phyloP scores from a whole-genome alignment of 1,140 invertebrate genomes.

The Eurosta solidaginis region DNA sequence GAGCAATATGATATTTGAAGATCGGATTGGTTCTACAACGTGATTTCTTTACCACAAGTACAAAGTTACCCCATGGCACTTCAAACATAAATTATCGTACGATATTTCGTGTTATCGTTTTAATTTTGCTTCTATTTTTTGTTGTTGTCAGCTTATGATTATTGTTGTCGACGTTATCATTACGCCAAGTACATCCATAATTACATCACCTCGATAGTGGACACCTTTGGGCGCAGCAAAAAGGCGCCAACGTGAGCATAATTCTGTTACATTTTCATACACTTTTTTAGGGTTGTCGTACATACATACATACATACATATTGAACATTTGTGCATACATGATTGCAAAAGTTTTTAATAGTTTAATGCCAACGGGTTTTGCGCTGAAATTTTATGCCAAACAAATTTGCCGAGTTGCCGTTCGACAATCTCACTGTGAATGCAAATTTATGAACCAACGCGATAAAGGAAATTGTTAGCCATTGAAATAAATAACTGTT shows the following conservation, averaged over 20 bases:
- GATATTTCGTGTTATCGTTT: not conserved
- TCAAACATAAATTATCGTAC: not conserved
- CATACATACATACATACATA: not conserved
- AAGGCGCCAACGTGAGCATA: not conserved
- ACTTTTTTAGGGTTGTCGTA: no score
- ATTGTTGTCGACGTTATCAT: conserved; percentile 1
- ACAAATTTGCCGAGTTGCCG: not conserved
- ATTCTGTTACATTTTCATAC: not conserved
- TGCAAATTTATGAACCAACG: conserved; percentile 23
- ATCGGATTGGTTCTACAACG: no score
- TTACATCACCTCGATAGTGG: conserved; percentile 6
- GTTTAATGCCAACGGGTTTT: not conserved
- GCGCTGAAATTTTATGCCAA: not conserved
- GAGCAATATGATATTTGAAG: no score
- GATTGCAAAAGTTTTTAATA: not conserved
- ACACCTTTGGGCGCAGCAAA: conserved; percentile 14
- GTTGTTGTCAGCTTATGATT: not conserved
- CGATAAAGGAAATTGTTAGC: conserved; percentile 15
- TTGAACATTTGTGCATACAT: not conserved
- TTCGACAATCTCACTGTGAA: conserved; percentile 6
- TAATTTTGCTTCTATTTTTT: not conserved
- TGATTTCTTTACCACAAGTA: no score
- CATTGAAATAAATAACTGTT: conserved; percentile 19
- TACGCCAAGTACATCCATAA: conserved; percentile 19
- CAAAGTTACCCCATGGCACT: no score